A percentile compares a stretch with the other conserved stretches of the same genome.
These are phyloP conservation scores for Sminthurides aquaticus DNA, from an alignment of 2,888 invertebrate genomes.

Conservation along the genomic window DNA sequence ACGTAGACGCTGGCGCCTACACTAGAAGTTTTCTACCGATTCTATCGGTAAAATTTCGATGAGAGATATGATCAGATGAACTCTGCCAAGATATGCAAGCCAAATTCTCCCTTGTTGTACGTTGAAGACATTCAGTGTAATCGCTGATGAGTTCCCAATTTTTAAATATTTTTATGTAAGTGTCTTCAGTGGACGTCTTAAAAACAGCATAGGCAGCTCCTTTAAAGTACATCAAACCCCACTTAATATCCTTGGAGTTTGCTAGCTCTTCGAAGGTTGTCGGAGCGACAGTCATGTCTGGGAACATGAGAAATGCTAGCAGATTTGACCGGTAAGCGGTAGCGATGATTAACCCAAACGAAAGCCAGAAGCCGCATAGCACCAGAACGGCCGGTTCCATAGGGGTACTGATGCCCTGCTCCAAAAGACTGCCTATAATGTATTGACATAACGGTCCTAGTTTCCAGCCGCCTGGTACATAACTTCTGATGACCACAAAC, in stretches of 20 bases:
- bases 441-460: background rate
- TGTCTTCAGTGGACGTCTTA: constrained; percentile 30
- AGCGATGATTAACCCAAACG: constrained; percentile 26
- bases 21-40: constrained; percentile 26
- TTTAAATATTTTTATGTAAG: constrained; percentile 29
- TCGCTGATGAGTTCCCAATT: constrained; percentile 28
- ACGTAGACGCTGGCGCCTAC: constrained; percentile 23
- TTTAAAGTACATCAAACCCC: constrained; percentile 22
- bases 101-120: constrained; percentile 22
- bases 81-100: constrained; percentile 36
- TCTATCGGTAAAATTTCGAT: constrained; percentile 32
- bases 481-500: background rate
- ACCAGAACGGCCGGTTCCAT: background rate
- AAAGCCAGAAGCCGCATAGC: constrained; percentile 26
- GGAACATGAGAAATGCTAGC: constrained; percentile 33
- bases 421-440: background rate
- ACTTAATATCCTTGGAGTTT: constrained; percentile 23
- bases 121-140: constrained; percentile 27
- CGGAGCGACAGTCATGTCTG: constrained; percentile 24
- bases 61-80: constrained; percentile 29
- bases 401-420: background rate
- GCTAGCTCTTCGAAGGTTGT: constrained; percentile 33
- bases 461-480: background rate
- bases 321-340: constrained; percentile 35
- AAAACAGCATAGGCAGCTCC: constrained; percentile 36